phyloP scores from a whole-genome alignment of 1,140 invertebrate genomes.

The Solenopsis invicta region DNA sequence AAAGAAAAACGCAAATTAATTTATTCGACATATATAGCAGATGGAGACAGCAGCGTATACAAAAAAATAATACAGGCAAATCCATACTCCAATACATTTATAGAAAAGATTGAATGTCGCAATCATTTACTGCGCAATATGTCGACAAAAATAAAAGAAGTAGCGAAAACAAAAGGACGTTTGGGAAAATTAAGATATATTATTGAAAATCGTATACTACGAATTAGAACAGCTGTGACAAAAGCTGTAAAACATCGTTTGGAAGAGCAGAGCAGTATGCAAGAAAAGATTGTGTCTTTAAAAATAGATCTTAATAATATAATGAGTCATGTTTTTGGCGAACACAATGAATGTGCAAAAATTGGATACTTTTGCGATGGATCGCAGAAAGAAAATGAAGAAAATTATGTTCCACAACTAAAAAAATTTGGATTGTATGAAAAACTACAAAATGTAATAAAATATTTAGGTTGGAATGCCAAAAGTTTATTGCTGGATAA shows the following conservation, averaged over 20 bases:
- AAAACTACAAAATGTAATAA: too few species aligned
- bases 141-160: background rate
- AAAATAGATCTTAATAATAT: constrained; percentile 76
- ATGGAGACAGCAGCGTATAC: background rate
- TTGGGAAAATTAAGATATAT: constrained; percentile 3
- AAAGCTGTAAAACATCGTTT: too few species aligned
- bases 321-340: constrained; percentile 81
- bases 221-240: constrained; percentile 13
- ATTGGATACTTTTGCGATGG: constrained; percentile 13
- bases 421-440: constrained; percentile 54
- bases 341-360: too few species aligned
- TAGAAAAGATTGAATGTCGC: too few species aligned
- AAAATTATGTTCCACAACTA: constrained; percentile 71
- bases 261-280: background rate
- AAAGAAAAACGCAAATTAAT: background rate
- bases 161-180: constrained; percentile 8
- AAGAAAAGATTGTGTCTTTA: constrained; percentile 24
- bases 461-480: too few species aligned
- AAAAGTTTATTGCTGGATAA: too few species aligned
- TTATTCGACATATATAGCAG: constrained; percentile 15
- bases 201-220: too few species aligned
- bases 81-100: too few species aligned
- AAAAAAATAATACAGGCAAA: too few species aligned
- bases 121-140: constrained; percentile 5
- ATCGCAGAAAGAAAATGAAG: constrained; percentile 59